Evolutionary conservation across 2,888 invertebrate species (phyloP), one percentile per base, ranked within the genome.

Genomic region (Tipula vernalis): DNA sequence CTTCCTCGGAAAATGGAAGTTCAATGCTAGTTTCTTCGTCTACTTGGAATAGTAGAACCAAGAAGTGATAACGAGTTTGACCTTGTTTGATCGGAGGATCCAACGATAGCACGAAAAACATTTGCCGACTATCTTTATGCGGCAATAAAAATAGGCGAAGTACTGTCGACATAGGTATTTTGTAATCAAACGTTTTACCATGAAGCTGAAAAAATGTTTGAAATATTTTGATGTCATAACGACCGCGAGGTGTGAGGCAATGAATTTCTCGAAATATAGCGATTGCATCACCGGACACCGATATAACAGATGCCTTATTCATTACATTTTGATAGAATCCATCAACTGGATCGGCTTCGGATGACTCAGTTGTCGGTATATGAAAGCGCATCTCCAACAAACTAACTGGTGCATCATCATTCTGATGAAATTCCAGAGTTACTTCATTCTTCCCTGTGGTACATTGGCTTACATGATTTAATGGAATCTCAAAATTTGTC

Each of bases 71-170:
- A 88, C 99, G 94, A 0, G 99, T 99, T 92, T 99, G 99, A 86
- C 99, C 99, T 91, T 99, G 99, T 90, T 99, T 99, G 89, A 99
- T 99, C 0, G 99, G 99, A 0, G 99, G 99, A 93, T 99, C 99
- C 89, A 99, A 93, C 86, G 98, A 98, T 87, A 99, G 96, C 83
- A 99, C 99, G 91, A 99, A 99, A 92, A 98, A 99, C 95, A 98
- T 98, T 91, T 99, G 99, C 1, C 99, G 93, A n/a, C 96, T 96
- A 91, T 99, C 99, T 90, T 98, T 98, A 91, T 99, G 99, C 0
- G 99, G 99, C 86, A 99, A 92, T 44, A 99, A 93, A 91, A 99
- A 99, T 15, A 99, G 92, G 6, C 99, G 94, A 15, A 99, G 93
- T 3, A 99, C 98, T 0, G 99, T 98, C 0, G 97, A 97, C 95